Conservation (phyloP, 23 tunicate species). For the Trididemnum nubilum region DNA sequence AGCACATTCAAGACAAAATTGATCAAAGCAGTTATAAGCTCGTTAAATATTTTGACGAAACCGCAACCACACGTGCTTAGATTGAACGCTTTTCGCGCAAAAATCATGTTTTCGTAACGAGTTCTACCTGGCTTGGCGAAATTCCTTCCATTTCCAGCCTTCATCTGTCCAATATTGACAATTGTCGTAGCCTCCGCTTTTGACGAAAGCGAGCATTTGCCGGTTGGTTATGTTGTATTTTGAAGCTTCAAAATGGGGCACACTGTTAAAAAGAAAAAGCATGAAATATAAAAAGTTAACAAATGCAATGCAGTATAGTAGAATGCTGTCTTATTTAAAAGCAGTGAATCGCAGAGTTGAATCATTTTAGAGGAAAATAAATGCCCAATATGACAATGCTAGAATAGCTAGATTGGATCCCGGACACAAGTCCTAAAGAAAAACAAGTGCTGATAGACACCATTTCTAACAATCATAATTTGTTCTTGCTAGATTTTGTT, state of each 20-base stretch:
- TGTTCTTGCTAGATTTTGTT: no score
- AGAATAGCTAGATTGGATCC: no score
- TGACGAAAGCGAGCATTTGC: conserved; percentile 66
- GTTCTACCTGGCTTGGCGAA: conserved; percentile 55
- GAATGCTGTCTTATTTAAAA: no score
- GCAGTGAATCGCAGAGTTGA: no score
- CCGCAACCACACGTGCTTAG: no score
- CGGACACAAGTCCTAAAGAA: no score
- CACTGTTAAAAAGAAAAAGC: conserved; percentile 4
- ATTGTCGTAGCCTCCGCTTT: conserved; percentile 67
- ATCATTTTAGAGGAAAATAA: conserved; percentile 1
- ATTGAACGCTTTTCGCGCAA: not conserved
- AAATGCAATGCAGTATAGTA: not conserved
- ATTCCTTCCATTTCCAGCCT: conserved; percentile 80
- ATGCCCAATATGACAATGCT: not conserved
- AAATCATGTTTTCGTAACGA: not conserved
- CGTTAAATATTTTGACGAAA: no score
- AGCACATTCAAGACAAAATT: no score
- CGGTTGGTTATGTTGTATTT: conserved; percentile 85
- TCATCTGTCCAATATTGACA: conserved; percentile 62
- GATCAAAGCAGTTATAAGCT: no score
- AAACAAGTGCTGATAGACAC: no score
- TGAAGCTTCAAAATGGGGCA: conserved; percentile 80
- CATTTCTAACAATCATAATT: no score
- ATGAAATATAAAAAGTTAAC: not conserved